Evolutionary conservation across 2,888 invertebrate genomes (phyloP).

Genomic region (Tachina fera): DNA sequence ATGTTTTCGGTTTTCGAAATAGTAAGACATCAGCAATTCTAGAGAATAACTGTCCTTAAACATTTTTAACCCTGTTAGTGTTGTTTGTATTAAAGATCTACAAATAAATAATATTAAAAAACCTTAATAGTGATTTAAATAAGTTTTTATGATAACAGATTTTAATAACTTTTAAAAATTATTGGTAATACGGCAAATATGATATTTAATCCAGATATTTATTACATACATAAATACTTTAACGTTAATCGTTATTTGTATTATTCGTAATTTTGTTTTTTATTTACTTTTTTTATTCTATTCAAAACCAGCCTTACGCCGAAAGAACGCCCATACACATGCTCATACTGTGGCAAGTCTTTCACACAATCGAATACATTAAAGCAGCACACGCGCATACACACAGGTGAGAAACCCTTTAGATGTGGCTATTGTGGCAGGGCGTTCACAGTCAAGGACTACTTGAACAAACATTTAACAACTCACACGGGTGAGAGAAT

Average conservation of each 20-base stretch:
- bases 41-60: too few relatives aligned
- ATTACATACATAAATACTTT: neutral
- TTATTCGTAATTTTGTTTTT: conserved; percentile 66
- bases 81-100: too few relatives aligned
- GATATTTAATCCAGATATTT: conserved; percentile 17
- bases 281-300: conserved; percentile 34
- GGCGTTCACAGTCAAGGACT: conserved; percentile 83
- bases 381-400: conserved; percentile 83
- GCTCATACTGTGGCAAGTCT: conserved; percentile 82
- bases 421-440: conserved; percentile 83
- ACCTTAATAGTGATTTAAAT: too few relatives aligned
- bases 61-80: too few relatives aligned
- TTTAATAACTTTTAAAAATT: too few relatives aligned
- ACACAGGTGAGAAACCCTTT: conserved; percentile 83
- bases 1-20: too few relatives aligned
- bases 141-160: too few relatives aligned
- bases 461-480: conserved; percentile 83
- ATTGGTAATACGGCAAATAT: too few relatives aligned
- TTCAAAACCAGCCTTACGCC: conserved; percentile 79
- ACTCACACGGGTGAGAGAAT: conserved; percentile 83
- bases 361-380: conserved; percentile 83
- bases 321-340: conserved; percentile 83
- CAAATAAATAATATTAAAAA: too few relatives aligned
- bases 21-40: too few relatives aligned
- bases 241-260: conserved; percentile 36